Conservation (phyloP, 2,113 vertebrate genomes). For the Prunella himalayana region DNA sequence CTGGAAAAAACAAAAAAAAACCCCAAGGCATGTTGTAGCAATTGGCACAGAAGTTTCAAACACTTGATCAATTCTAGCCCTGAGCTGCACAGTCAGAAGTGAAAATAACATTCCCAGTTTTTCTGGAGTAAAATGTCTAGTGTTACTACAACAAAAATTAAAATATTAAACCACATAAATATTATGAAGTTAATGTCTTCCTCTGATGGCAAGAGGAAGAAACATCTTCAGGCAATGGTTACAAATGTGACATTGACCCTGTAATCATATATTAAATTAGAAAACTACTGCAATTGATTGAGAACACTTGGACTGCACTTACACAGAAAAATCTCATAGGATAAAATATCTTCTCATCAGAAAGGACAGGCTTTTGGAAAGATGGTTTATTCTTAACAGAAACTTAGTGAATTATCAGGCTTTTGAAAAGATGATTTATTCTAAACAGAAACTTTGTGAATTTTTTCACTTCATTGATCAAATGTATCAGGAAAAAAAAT, state of each 20-base stretch:
- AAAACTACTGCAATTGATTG: neutral
- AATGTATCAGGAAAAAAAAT: neutral
- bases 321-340: neutral
- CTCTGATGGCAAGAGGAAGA: conserved; percentile 11
- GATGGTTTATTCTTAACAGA: neutral
- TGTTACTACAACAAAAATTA: neutral
- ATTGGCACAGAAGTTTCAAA: neutral
- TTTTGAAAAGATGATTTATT: neutral
- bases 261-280: neutral
- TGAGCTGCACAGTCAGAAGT: neutral
- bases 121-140: neutral
- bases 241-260: conserved; percentile 9
- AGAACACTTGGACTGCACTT: neutral
- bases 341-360: neutral
- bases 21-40: neutral
- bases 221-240: conserved; percentile 15
- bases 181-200: conserved; percentile 5
- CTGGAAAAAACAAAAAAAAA: neutral
- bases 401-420: neutral
- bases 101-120: neutral
- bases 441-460: neutral
- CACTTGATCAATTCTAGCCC: neutral
- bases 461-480: conserved; percentile 5
- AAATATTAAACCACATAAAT: neutral
- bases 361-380: neutral